A percentile compares a stretch with the other conserved stretches of the same genome.
Evolutionary conservation across 2,113 vertebrate species (phyloP).

Genomic region (Hippocampus guttulatus): DNA sequence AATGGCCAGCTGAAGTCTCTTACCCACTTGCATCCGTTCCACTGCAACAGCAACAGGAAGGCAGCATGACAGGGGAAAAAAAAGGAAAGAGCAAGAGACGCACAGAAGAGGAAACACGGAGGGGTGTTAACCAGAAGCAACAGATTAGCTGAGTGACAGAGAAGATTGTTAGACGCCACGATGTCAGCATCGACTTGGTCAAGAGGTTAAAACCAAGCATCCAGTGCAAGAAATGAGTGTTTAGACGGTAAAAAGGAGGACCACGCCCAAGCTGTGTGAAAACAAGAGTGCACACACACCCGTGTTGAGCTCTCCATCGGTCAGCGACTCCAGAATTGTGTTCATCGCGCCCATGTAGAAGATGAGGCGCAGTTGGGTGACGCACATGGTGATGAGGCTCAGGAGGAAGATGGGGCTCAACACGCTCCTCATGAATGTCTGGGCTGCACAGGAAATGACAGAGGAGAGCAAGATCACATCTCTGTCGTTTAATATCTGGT

Average conservation of each 20-base stretch:
- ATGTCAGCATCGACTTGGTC: not conserved
- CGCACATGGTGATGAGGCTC: slow-evolving; percentile 96
- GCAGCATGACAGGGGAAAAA: slow-evolving; percentile 46
- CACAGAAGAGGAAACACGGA: slow-evolving; percentile 28
- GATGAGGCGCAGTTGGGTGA: slow-evolving; percentile 94
- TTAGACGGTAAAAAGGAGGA: slow-evolving; percentile 10
- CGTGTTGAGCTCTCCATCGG: slow-evolving; percentile 74
- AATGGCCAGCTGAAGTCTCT: slow-evolving; percentile 40
- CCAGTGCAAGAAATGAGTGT: not conserved
- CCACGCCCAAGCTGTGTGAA: not conserved
- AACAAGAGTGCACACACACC: slow-evolving; percentile 61
- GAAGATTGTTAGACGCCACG: slow-evolving; percentile 4
- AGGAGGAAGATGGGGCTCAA: slow-evolving; percentile 94
- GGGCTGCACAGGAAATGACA: slow-evolving; percentile 45
- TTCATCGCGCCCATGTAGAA: slow-evolving; percentile 99
- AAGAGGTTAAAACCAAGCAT: not conserved
- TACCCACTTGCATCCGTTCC: slow-evolving; percentile 72
- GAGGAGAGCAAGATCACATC: slow-evolving; percentile 6
- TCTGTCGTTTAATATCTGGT: not conserved
- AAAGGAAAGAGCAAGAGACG: slow-evolving; percentile 22
- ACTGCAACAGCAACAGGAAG: slow-evolving; percentile 67
- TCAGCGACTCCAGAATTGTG: slow-evolving; percentile 86
- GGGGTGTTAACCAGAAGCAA: slow-evolving; percentile 36
- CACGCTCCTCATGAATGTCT: slow-evolving; percentile 90
- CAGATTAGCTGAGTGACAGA: slow-evolving; percentile 18